Evolutionary conservation across 2,797 vertebrate genomes (phyloP).

Genomic region (Gobionotothen gibberifrons): DNA sequence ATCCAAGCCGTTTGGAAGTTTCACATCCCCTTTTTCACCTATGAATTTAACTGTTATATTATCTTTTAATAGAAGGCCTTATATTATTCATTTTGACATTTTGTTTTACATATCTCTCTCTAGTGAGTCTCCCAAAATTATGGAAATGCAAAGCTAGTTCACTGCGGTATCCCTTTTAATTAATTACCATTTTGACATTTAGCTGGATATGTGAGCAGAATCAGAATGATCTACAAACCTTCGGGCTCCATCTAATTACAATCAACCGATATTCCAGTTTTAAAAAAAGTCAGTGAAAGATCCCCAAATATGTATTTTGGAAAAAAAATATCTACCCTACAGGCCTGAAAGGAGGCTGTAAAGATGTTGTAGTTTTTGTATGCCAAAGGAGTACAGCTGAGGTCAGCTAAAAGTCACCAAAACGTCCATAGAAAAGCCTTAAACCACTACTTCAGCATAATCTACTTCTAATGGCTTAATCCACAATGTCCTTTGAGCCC

Average conservation of each 20-base stretch:
- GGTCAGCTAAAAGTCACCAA: not conserved
- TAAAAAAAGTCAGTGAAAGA: not conserved
- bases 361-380: not conserved
- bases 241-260: not conserved
- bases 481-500: conserved; percentile 1
- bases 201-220: conserved; percentile 2
- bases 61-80: not conserved
- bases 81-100: not conserved
- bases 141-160: not conserved
- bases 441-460: not conserved
- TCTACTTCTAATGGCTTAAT: not conserved
- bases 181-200: not conserved
- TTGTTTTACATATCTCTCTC: not conserved
- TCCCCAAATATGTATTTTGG: not conserved
- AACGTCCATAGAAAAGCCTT: conserved; percentile 3
- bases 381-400: too few relatives aligned
- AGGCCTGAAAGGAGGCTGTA: not conserved
- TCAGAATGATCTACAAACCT: not conserved
- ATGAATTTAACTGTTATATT: not conserved
- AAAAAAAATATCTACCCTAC: too few relatives aligned
- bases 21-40: not conserved
- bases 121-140: not conserved
- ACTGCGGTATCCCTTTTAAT: not conserved
- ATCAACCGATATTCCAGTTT: not conserved
- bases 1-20: not conserved